Evolutionary conservation across 2,888 invertebrate species (phyloP).

Genomic region (Tridacna crocea): DNA sequence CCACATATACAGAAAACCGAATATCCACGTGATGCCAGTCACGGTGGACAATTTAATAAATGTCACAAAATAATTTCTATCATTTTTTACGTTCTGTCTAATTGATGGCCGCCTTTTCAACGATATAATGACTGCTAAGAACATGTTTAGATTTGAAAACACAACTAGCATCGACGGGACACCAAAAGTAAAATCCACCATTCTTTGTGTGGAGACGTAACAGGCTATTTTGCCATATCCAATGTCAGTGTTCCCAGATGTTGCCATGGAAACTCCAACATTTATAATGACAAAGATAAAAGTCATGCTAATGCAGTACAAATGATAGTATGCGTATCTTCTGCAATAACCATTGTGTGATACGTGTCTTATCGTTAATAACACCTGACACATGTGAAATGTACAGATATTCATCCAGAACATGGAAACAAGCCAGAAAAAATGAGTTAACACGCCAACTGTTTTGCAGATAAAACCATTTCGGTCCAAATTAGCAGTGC

Average conservation of each 20-base stretch:
- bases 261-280: conserved; percentile 13
- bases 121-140: conserved; percentile 28
- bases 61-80: conserved; percentile 39
- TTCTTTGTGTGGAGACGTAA: conserved; percentile 39
- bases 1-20: conserved; percentile 50
- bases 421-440: conserved; percentile 27
- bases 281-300: conserved; percentile 29
- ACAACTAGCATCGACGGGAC: conserved; percentile 33
- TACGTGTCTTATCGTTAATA: conserved; percentile 5
- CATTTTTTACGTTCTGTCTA: conserved; percentile 37
- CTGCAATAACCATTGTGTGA: not conserved
- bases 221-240: conserved; percentile 47
- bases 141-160: conserved; percentile 36
- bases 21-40: conserved; percentile 50
- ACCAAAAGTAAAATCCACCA: conserved; percentile 40
- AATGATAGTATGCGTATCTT: conserved; percentile 22
- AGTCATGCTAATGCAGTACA: conserved; percentile 26
- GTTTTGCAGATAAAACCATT: conserved; percentile 29
- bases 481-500: conserved; percentile 8
- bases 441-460: conserved; percentile 45
- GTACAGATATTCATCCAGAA: conserved; percentile 48
- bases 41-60: conserved; percentile 44
- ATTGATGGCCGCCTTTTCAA: conserved; percentile 12
- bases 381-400: conserved; percentile 36
- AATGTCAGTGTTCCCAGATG: conserved; percentile 13